Conservation (phyloP, 1,140 invertebrate species). For the Adelges cooleyi region DNA sequence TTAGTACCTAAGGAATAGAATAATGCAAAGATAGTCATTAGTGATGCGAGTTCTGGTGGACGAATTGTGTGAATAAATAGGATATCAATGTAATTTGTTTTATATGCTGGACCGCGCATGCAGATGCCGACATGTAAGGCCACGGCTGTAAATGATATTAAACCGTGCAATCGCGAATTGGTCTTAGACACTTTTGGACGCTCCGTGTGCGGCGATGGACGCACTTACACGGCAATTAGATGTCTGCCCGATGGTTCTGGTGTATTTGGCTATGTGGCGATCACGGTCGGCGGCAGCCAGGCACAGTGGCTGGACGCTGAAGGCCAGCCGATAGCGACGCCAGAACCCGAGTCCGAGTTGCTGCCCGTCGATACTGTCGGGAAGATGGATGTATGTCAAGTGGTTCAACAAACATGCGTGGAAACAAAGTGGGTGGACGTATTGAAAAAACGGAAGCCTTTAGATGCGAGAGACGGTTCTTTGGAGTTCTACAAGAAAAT, state of each 20-base stretch:
- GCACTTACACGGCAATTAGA: not conserved
- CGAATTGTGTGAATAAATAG: too few species aligned
- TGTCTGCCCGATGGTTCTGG: not conserved
- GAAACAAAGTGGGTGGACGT: not conserved
- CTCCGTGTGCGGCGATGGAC: not conserved
- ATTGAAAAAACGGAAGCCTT: not conserved
- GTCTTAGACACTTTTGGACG: not conserved
- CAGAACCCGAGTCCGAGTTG: not conserved
- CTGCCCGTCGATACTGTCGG: not conserved
- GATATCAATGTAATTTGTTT: too few species aligned
- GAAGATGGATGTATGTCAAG: too few species aligned
- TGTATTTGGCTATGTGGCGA: constrained; percentile 1
- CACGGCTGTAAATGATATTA: too few species aligned
- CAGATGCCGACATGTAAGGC: too few species aligned
- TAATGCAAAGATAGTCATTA: too few species aligned
- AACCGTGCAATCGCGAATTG: not conserved
- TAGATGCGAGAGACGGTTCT: not conserved
- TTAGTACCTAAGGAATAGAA: too few species aligned
- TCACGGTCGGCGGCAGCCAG: not conserved
- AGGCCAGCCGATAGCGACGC: not conserved
- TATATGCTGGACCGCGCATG: too few species aligned
- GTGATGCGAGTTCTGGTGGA: too few species aligned
- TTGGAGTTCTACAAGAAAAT: not conserved
- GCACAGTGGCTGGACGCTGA: not conserved
- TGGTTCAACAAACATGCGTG: not conserved